Base-by-base conservation (phyloP, 2,888 invertebrate species). In the Hofmannophila pseudospretella region DNA sequence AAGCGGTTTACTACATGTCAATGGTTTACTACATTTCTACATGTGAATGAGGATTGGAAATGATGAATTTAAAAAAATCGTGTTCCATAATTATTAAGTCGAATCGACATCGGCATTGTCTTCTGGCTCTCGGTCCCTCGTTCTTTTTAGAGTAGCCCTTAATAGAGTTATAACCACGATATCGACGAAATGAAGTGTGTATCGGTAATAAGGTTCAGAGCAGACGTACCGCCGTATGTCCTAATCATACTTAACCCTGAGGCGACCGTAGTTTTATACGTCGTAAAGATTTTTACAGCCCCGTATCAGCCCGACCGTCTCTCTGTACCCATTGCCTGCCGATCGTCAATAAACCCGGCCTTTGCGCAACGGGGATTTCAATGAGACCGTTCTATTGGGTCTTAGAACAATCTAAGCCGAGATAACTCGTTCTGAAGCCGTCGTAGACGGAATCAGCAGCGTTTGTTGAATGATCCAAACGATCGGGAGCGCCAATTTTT, bases 221-320 rank as follows among this genome's bases (percentile, higher is more conserved):
- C 32, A 25, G 32, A 33, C 32, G 32, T 33, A 19, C 19, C 28
- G 32, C 19, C 28, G 32, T 41, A 36, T 39, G 55, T 55, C 69
- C 66, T 74, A 74, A 81, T 81, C 78, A 78, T 67, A 80, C 77
- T 80, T 75, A 80, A 75, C 70, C 71, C 75, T 59, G 51, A 55
- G 58, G 49, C 65, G 49, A 48, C 64, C 67, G 64, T 69, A 71
- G 74, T 75, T 81, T 76, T 74, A 78, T 79, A 67, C 51, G 68
- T 66, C 73, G 67, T 81, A 81, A 80, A 82, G 62, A 70, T 72
- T 79, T 81, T 82, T 80, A 82, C 74, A 67, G 56, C 69, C 60
- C 41, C 57, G 69, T 66, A 70, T 72, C 68, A 67, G 67, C 62
- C 51, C 53, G 30, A 14, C 10, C 44, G 35, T 40, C 23, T 8